These are phyloP conservation scores for Platichthys flesus DNA, from an alignment of 2,113 vertebrate species.

Conservation along the genomic window DNA sequence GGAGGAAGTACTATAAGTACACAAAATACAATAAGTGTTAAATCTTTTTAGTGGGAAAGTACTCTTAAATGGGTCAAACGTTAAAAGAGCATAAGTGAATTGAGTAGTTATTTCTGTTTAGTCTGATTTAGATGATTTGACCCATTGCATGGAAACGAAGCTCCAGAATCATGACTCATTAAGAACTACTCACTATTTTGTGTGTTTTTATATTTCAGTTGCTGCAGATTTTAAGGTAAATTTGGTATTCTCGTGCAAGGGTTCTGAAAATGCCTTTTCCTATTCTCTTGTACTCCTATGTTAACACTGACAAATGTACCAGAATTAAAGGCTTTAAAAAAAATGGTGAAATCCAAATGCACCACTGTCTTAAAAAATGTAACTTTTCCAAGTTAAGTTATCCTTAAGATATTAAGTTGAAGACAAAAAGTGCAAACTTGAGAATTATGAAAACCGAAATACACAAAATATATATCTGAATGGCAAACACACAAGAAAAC, in stretches of 20 bases:
- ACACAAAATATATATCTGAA: neutral
- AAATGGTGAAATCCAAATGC: constrained; percentile 21
- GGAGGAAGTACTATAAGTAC: neutral
- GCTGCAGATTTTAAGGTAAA: neutral
- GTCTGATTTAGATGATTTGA: constrained; percentile 1
- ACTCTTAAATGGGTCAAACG: neutral
- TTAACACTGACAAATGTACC: neutral
- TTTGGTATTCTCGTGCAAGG: neutral
- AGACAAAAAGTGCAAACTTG: constrained; percentile 30
- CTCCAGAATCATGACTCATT: neutral
- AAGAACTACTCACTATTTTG: neutral
- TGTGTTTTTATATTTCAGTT: neutral
- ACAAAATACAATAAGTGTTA: neutral
- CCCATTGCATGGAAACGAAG: neutral
- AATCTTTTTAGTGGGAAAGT: neutral
- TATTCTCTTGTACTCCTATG: neutral
- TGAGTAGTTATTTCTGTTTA: neutral
- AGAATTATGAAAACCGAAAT: constrained; percentile 11
- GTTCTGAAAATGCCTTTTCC: neutral
- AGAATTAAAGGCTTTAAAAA: neutral
- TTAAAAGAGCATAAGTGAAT: neutral
- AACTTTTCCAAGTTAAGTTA: constrained; percentile 1
- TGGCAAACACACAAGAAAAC: constrained; percentile 6
- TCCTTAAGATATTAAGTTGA: neutral
- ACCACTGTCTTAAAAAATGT: constrained; percentile 1